Base-by-base conservation (phyloP, 2,888 invertebrate genomes). In the Athalia cordata region DNA sequence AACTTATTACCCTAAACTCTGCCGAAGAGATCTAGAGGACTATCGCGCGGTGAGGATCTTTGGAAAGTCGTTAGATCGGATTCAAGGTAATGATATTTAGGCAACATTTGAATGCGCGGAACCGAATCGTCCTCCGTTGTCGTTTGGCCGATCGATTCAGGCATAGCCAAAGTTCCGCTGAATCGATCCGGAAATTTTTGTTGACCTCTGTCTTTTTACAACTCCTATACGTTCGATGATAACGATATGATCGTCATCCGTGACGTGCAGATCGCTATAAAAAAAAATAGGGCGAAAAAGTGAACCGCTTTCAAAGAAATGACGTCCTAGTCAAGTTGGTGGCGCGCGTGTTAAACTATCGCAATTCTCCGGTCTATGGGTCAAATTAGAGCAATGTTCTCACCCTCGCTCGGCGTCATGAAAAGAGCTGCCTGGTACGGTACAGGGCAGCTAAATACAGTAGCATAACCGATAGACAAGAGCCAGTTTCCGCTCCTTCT, bases 31-130 rank as follows among this genome's bases (percentile, higher is more conserved):
- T 29, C 29, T 29, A 2, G 29, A 11, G 55, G 68, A 29, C 68
- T 68, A 68, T 52, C 68, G 68, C 47, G 55, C 11, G 4, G 29
- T 55, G 6, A 55, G 67, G 52, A 52, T 68, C 68, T 68, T 68
- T 29, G 50, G 68, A 68, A 68, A 68, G 29, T 68, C 52, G 52
- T 68, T 68, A 52, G 50, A 68, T 55, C 50, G 55, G 55, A 68
- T 15, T 15, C 50, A 2, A 29, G 29, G 1, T 29, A 29, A 29
- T 29, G 29, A 29, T 29, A 29, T 29, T 29, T 29, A 29, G 29
- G 29, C 55, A 52, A 47, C 66, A 47, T 13, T 49, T 66, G 66
- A 66, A 13, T 66, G n/a, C 47, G 66, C 47, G 49, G 49, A 47
- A 9, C 47, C 66, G 49, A 66, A n/a, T 66, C 49, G 65, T 13